A percentile compares a stretch with the other conserved stretches of the same genome.
Conservation (phyloP, 2,797 vertebrate species). For the Artibeus lituratus region DNA sequence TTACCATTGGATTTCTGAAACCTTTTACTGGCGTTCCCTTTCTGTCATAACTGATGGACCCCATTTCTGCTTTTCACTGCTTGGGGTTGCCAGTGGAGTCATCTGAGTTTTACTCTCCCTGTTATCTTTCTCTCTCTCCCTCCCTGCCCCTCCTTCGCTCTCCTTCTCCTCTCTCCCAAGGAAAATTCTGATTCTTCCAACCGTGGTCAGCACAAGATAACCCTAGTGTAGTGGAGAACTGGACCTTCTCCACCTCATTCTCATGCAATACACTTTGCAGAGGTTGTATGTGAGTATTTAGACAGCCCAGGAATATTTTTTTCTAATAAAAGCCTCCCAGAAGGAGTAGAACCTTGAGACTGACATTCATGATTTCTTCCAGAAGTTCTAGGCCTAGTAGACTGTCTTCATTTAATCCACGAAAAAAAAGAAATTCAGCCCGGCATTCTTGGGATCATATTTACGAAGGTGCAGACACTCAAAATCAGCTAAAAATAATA, state of each 20-base stretch:
- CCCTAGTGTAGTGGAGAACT: not conserved
- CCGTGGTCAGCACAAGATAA: not conserved
- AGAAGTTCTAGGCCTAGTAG: not conserved
- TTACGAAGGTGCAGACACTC: constrained; percentile 4
- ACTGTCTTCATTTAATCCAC: constrained; percentile 35
- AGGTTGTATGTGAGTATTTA: not conserved
- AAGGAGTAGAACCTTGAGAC: not conserved
- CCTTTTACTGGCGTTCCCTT: not conserved
- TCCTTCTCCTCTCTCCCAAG: not conserved
- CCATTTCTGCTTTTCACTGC: not conserved
- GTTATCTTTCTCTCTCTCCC: not conserved
- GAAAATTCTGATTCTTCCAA: not conserved
- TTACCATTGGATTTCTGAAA: not conserved
- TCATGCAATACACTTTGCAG: not conserved
- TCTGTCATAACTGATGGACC: not conserved
- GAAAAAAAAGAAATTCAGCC: not conserved
- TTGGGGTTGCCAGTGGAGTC: not conserved
- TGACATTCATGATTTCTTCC: constrained; percentile 36
- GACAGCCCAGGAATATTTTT: not conserved
- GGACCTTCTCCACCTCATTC: not conserved
- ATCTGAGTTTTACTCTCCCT: not conserved
- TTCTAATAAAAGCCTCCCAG: not conserved
- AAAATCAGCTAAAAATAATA: not conserved
- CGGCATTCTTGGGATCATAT: not conserved
- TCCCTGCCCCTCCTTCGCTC: no score